A percentile compares a stretch with the other conserved stretches of the same genome.
Conservation (phyloP, 2,888 invertebrate species). For the Hemistola chrysoprasaria region DNA sequence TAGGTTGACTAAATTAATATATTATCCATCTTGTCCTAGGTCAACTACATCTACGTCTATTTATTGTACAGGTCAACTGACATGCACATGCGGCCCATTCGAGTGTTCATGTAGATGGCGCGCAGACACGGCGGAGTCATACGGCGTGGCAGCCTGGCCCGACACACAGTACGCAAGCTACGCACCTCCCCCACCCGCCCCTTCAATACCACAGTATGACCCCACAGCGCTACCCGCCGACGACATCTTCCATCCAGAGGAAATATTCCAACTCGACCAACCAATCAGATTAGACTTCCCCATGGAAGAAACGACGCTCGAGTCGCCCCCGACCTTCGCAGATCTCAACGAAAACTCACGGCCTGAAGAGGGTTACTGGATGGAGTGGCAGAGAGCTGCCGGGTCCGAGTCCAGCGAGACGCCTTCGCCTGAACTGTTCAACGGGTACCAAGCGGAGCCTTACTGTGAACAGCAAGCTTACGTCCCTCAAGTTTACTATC, state of each 20-base stretch:
- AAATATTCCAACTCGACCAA: slow-evolving; percentile 89
- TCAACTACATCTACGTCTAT: too few species aligned
- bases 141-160: slow-evolving; percentile 59
- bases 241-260: slow-evolving; percentile 89
- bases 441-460: slow-evolving; percentile 62
- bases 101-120: slow-evolving; percentile 86
- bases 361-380: slow-evolving; percentile 82
- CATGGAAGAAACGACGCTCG: slow-evolving; percentile 72
- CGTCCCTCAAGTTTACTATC: slow-evolving; percentile 62
- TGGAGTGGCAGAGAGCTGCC: slow-evolving; percentile 78
- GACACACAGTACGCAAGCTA: slow-evolving; percentile 47
- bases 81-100: slow-evolving; percentile 89
- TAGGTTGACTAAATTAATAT: too few species aligned
- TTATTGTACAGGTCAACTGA: slow-evolving; percentile 70
- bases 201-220: slow-evolving; percentile 77
- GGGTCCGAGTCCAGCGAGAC: slow-evolving; percentile 79
- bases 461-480: slow-evolving; percentile 69
- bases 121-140: slow-evolving; percentile 57
- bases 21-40: too few species aligned
- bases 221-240: slow-evolving; percentile 83
- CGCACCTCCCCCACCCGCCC: slow-evolving; percentile 50
- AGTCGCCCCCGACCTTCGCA: slow-evolving; percentile 86
- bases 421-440: slow-evolving; percentile 80
- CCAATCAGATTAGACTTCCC: slow-evolving; percentile 85
- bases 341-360: slow-evolving; percentile 88